Evolutionary conservation across 2,888 invertebrate genomes (phyloP), one percentile per base, ranked within the genome.

Genomic region (Drosophila trichaetosa): DNA sequence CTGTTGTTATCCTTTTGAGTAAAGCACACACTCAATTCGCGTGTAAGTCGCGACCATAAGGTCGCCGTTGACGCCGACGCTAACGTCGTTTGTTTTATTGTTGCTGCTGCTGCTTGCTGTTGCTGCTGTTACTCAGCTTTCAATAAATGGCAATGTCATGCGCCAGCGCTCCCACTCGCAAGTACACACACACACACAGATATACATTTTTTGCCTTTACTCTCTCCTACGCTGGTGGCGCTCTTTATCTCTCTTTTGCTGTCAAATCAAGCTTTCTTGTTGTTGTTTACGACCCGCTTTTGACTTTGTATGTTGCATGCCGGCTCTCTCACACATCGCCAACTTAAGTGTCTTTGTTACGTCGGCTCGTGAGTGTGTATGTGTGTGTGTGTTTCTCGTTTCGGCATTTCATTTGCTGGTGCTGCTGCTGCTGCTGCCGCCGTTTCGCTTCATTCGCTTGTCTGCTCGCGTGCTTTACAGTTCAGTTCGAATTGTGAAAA

Each of bases 131-230:
- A 57, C 68, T 71, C 63, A 61, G 83, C 60, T 83, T 83, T 90
- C 84, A 85, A 85, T 90, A 90, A 90, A 85, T 90, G 90, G 85
- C 85, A 85, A 89, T 85, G 85, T 85, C 85, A 85, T 78, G 82
- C 77, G 82, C 79, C 67, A 81, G 66, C 78, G 78, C 82, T 77
- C 77, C 34, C 62, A 58, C 38, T 16, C 58, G 33, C 56, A 54
- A 21, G 36, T 34, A 62, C 27, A 48, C 27, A 63, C 27, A 63
- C 24, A 40, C 11, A 31, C 36, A 27, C 18, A 53, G 21, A 51
- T 16, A 56, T 24, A 16, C 4, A 36, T 10, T 52, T 24, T 40
- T 34, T 54, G 46, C 42, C 49, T 16, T 36, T 36, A 27, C 40
- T 72, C 60, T 53, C 49, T 49, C 42, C n/a, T 24, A 48, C 49